A percentile compares a stretch with the other conserved stretches of the same genome.
These are phyloP conservation scores for Odontothrips loti DNA, from an alignment of 2,888 invertebrate genomes.

Conservation along the genomic window DNA sequence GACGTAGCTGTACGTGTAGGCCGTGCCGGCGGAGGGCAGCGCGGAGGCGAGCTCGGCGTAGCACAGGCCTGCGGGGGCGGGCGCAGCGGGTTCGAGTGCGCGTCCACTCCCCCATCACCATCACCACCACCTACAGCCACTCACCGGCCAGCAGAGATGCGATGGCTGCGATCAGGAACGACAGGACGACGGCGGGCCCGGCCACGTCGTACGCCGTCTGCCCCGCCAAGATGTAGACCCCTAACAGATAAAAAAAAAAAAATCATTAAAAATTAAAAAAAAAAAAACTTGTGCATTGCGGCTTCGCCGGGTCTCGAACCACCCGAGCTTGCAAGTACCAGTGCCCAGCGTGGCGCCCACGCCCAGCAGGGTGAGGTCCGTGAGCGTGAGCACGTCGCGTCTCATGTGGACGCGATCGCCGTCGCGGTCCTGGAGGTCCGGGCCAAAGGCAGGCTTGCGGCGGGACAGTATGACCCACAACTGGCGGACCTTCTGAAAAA, in stretches of 20 bases:
- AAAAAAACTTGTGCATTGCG: too few relatives aligned
- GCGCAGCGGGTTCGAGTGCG: too few relatives aligned
- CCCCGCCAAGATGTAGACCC: conserved; percentile 3
- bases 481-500: background rate
- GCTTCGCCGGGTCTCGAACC: background rate
- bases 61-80: conserved; percentile 33
- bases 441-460: background rate
- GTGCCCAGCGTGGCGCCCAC: conserved; percentile 11
- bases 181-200: conserved; percentile 1
- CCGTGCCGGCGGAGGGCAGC: conserved; percentile 35
- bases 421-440: background rate
- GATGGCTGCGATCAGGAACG: conserved; percentile 4
- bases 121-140: too few relatives aligned
- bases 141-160: conserved; percentile 1
- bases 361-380: conserved; percentile 4
- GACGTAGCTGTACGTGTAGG: conserved; percentile 36
- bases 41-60: conserved; percentile 36
- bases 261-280: too few relatives aligned
- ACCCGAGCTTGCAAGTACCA: background rate
- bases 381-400: background rate
- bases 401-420: background rate
- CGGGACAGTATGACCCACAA: background rate
- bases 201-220: background rate
- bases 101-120: too few relatives aligned
- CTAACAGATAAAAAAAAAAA: too few relatives aligned